Conservation (phyloP, 2,888 invertebrate genomes). For the Melanostoma scalare region DNA sequence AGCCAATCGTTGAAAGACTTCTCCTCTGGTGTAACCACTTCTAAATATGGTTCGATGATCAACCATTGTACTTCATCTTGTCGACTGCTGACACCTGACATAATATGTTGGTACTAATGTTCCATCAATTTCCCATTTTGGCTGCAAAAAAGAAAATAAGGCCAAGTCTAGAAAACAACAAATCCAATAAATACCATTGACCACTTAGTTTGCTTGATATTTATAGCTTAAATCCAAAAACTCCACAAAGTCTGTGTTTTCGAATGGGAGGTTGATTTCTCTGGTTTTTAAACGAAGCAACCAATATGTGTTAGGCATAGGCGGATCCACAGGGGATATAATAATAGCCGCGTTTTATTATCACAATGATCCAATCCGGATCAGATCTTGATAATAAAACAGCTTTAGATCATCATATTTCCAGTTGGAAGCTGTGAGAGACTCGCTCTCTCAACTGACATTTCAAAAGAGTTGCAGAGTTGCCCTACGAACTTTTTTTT, state of each 20-base stretch:
- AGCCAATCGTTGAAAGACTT: slow-evolving; percentile 74
- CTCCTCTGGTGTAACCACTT: slow-evolving; percentile 56
- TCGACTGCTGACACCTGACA: slow-evolving; percentile 74
- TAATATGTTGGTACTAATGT: slow-evolving; percentile 61
- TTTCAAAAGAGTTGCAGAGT: too few relatives aligned
- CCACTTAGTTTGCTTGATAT: neutral
- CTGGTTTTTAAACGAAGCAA: neutral
- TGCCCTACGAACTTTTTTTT: too few relatives aligned
- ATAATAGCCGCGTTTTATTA: slow-evolving; percentile 11
- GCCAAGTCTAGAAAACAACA: neutral
- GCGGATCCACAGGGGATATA: too few relatives aligned
- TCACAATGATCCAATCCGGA: too few relatives aligned
- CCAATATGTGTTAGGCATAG: neutral
- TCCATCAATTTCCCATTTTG: slow-evolving; percentile 30
- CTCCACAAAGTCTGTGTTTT: neutral
- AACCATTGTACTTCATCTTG: slow-evolving; percentile 73
- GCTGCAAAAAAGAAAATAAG: neutral
- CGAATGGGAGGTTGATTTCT: neutral
- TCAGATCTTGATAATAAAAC: too few relatives aligned
- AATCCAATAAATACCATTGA: neutral
- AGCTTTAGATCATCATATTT: too few relatives aligned
- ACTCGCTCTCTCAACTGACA: too few relatives aligned
- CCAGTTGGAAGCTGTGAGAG: too few relatives aligned
- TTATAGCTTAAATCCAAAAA: neutral
- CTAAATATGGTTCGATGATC: slow-evolving; percentile 72